A percentile compares a stretch with the other conserved stretches of the same genome.
Conservation (phyloP, 2,888 invertebrate species). For the Cantharis nigra region DNA sequence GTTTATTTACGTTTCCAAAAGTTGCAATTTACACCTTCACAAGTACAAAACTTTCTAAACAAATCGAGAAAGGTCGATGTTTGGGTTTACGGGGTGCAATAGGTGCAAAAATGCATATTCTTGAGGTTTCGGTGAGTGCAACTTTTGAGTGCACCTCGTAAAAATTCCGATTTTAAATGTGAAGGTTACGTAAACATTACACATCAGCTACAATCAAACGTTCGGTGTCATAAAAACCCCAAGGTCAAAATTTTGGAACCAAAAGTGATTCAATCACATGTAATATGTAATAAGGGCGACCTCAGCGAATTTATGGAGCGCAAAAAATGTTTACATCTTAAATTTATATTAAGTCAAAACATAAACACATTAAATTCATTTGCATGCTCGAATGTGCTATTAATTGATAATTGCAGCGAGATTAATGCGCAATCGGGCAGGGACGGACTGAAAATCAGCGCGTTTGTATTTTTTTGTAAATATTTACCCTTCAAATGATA, state of each 20-base stretch:
- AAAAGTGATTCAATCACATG: background rate
- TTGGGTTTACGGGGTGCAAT: background rate
- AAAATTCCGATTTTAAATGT: background rate
- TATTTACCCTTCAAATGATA: background rate
- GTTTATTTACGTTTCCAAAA: background rate
- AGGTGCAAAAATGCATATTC: background rate
- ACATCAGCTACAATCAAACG: background rate
- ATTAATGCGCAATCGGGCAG: background rate
- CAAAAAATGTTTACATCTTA: background rate
- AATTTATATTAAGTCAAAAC: background rate
- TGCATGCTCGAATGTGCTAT: background rate
- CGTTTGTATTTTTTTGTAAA: background rate
- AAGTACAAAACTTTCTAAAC: background rate
- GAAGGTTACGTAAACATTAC: background rate
- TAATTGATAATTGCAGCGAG: background rate
- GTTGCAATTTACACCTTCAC: background rate
- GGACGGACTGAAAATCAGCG: background rate
- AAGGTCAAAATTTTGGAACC: background rate
- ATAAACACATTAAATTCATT: background rate
- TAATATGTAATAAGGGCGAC: background rate
- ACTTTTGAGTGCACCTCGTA: background rate
- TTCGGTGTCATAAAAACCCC: background rate
- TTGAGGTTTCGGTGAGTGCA: too few relatives aligned
- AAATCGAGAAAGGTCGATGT: background rate
- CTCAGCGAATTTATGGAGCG: background rate